Evolutionary conservation across 2,113 vertebrate genomes (phyloP).

Genomic region (Ia io): DNA sequence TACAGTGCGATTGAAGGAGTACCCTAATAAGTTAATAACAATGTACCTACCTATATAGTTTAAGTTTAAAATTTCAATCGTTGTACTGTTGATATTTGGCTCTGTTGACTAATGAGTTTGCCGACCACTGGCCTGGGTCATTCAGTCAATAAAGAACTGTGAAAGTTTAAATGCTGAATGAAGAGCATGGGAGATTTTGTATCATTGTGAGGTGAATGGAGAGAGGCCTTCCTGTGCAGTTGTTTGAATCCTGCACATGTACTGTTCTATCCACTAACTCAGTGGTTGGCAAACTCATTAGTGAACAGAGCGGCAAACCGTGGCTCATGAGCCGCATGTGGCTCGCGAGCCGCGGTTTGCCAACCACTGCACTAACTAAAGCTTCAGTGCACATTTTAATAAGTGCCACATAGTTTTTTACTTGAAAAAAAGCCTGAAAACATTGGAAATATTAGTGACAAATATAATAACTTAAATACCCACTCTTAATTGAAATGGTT

Average conservation of each 20-base stretch:
- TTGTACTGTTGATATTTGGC: too few relatives aligned
- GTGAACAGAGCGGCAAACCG: too few relatives aligned
- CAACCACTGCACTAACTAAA: background rate
- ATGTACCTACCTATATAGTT: too few relatives aligned
- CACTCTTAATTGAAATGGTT: background rate
- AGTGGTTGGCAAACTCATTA: too few relatives aligned
- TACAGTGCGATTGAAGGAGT: too few relatives aligned
- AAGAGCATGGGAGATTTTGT: background rate
- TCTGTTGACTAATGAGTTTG: too few relatives aligned
- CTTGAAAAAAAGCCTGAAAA: background rate
- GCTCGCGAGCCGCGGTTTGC: too few relatives aligned
- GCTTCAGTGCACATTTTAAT: background rate
- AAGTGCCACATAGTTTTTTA: background rate
- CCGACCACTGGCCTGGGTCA: background rate
- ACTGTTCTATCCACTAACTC: background rate
- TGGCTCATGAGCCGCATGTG: too few relatives aligned
- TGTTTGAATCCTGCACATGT: background rate
- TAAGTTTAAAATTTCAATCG: too few relatives aligned
- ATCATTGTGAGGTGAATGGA: background rate
- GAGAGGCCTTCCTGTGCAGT: too few relatives aligned
- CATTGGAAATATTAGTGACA: background rate
- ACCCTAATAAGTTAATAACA: too few relatives aligned
- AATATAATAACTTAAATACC: background rate
- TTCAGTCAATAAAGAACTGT: background rate
- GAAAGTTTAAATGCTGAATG: background rate